Conservation (phyloP, 2,888 invertebrate genomes). For the Agonopterix alstromeriana region DNA sequence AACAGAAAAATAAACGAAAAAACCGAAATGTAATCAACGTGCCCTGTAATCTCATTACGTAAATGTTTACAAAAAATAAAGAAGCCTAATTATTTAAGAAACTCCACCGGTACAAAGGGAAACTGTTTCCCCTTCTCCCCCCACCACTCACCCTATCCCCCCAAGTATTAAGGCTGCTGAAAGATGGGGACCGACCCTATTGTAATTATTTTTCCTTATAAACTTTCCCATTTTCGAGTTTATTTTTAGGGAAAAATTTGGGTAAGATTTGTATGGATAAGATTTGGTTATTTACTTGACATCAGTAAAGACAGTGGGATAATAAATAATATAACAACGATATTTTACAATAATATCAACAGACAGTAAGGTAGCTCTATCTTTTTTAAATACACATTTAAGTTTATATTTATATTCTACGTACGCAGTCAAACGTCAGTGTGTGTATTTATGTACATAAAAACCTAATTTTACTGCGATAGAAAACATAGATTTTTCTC, state of each 20-base stretch:
- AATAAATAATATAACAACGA: too few species aligned
- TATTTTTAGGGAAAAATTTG: constrained; percentile 32
- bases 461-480: too few species aligned
- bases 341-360: too few species aligned
- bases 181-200: constrained; percentile 40
- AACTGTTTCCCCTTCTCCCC: constrained; percentile 15
- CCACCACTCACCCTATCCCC: constrained; percentile 5
- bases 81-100: constrained; percentile 63
- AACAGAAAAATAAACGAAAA: constrained; percentile 19
- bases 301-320: too few species aligned
- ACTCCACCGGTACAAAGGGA: constrained; percentile 36
- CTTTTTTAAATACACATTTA: too few species aligned
- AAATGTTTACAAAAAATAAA: constrained; percentile 55
- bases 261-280: constrained; percentile 20
- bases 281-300: too few species aligned
- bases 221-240: constrained; percentile 46
- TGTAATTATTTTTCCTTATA: constrained; percentile 70
- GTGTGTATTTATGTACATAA: too few species aligned
- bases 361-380: too few species aligned
- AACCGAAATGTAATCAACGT: constrained; percentile 50
- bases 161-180: constrained; percentile 24
- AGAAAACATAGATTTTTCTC: too few species aligned
- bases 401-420: too few species aligned
- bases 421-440: too few species aligned
- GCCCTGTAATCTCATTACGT: constrained; percentile 54